A percentile compares a stretch with the other conserved stretches of the same genome.
Conservation (phyloP, 2,888 invertebrate genomes). For the Drosophila mimetica region DNA sequence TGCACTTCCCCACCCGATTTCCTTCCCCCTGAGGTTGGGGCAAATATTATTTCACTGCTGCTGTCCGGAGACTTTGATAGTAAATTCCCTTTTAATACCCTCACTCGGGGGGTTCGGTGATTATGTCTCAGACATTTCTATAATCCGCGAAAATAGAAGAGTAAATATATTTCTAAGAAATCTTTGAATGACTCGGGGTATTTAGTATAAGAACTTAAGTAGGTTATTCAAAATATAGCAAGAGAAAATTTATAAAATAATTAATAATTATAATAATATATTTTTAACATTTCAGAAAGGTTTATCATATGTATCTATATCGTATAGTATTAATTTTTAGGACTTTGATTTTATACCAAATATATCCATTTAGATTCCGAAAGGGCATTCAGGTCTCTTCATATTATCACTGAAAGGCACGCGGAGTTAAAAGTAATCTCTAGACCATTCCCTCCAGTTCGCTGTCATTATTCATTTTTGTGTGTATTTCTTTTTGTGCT, state of each 20-base stretch:
- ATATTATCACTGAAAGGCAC: neutral
- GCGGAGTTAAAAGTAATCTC: constrained; percentile 40
- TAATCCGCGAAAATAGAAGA: neutral
- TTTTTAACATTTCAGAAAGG: neutral
- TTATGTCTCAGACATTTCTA: neutral
- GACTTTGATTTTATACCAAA: neutral
- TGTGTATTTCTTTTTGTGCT: constrained; percentile 71
- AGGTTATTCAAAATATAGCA: no score
- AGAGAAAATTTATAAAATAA: neutral
- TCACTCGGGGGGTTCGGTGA: neutral
- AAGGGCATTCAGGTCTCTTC: constrained; percentile 4
- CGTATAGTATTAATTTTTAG: no score
- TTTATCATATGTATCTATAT: no score
- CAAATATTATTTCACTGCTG: constrained; percentile 46
- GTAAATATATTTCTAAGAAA: neutral
- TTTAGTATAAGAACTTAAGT: neutral
- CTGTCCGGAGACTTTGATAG: constrained; percentile 33
- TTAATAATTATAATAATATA: no score
- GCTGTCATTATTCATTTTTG: constrained; percentile 76
- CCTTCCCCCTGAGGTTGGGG: constrained; percentile 18
- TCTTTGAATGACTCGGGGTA: neutral
- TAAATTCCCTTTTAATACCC: constrained; percentile 20
- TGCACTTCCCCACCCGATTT: constrained; percentile 55
- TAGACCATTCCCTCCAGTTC: constrained; percentile 39
- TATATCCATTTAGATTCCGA: neutral